phyloP scores from a whole-genome alignment of 2,797 vertebrate species.

The Muscicapa striata region DNA sequence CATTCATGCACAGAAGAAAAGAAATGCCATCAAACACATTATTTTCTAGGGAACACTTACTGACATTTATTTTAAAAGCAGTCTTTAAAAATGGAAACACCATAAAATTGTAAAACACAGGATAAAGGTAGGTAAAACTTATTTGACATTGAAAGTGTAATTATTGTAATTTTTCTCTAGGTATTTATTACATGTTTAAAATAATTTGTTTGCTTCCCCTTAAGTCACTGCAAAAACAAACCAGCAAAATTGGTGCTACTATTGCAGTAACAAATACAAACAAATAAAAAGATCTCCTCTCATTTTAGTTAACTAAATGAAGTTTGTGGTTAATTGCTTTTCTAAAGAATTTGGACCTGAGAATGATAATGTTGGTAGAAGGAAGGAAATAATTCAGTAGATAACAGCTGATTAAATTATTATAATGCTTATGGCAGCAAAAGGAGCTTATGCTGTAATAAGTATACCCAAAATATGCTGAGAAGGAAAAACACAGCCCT shows the following conservation, averaged over 20 bases:
- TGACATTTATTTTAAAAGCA: neutral
- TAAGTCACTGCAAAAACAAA: neutral
- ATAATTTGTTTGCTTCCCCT: neutral
- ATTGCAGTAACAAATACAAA: slow-evolving; percentile 12
- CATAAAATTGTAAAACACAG: neutral
- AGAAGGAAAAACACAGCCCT: neutral
- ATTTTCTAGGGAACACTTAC: neutral
- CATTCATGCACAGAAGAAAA: neutral
- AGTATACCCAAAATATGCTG: neutral
- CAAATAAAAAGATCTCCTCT: neutral
- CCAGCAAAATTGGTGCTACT: neutral
- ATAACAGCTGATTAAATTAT: neutral
- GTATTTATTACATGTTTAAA: slow-evolving; percentile 3
- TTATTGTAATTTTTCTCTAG: neutral
- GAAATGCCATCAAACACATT: neutral
- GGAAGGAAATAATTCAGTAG: slow-evolving; percentile 20
- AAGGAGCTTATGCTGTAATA: neutral
- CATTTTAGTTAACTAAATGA: neutral
- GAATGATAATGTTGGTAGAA: neutral
- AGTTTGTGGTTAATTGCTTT: slow-evolving; percentile 15
- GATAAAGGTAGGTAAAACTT: neutral
- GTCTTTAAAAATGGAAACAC: neutral
- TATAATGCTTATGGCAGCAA: neutral
- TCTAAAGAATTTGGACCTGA: neutral
- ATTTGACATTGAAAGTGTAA: neutral